A percentile compares a stretch with the other conserved stretches of the same genome.
These are phyloP conservation scores for Perodicticus potto DNA, from an alignment of 2,797 vertebrate genomes.

Conservation along the genomic window DNA sequence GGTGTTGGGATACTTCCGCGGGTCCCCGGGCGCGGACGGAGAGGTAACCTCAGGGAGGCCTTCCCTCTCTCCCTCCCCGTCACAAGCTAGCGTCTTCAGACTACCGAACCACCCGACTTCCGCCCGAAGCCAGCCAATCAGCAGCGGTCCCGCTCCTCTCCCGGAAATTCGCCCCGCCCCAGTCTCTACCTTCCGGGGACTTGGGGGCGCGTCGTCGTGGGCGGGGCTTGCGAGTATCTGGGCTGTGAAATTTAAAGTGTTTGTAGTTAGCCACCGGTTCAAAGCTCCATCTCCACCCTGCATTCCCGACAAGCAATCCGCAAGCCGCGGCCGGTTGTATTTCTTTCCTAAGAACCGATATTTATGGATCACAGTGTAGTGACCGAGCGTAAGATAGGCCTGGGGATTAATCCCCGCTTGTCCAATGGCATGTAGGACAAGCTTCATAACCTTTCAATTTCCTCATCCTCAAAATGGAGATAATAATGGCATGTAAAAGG, in stretches of 20 bases:
- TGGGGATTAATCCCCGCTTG: neutral
- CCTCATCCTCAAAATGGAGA: neutral
- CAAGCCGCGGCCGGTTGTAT: neutral
- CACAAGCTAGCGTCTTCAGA: constrained; percentile 52
- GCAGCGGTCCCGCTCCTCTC: constrained; percentile 3
- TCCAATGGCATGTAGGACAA: neutral
- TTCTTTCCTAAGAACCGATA: neutral
- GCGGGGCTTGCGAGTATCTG: neutral
- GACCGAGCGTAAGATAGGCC: neutral
- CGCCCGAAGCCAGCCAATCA: constrained; percentile 67
- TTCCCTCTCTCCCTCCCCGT: constrained; percentile 45
- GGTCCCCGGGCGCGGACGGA: neutral
- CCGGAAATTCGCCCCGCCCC: neutral
- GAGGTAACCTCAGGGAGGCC: neutral
- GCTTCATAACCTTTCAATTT: neutral
- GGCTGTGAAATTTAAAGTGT: rapidly evolving
- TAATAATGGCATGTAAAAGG: neutral
- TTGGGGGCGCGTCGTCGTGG: rapidly evolving
- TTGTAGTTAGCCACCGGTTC: rapidly evolving
- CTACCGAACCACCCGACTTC: constrained; percentile 63
- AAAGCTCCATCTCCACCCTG: rapidly evolving
- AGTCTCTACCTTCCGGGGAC: neutral
- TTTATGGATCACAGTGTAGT: neutral
- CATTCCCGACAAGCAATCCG: neutral
- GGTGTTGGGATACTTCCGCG: neutral